A percentile compares a stretch with the other conserved stretches of the same genome.
phyloP scores from a whole-genome alignment of 2,113 vertebrate species.

The Trogon melanurus region DNA sequence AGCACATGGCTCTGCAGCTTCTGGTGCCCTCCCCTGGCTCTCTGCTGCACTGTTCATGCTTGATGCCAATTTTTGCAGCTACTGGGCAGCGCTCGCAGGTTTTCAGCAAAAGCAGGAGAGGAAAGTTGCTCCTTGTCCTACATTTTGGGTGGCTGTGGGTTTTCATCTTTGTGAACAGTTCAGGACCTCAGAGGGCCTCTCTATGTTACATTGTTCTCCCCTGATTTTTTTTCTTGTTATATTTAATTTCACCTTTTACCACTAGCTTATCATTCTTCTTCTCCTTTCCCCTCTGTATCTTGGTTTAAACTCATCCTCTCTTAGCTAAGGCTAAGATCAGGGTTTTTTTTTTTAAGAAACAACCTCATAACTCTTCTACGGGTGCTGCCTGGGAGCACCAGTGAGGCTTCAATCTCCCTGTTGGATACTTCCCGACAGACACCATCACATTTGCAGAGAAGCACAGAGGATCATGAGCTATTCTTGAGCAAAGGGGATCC shows the following conservation, averaged over 20 bases:
- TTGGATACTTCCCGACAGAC: not conserved
- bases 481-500: not conserved
- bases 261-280: not conserved
- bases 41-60: not conserved
- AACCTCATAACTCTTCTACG: not conserved
- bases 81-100: accelerated
- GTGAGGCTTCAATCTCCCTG: not conserved
- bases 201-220: not conserved
- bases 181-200: not conserved
- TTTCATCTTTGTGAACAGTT: not conserved
- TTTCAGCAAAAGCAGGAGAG: not conserved
- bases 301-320: not conserved
- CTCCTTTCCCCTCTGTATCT: not conserved
- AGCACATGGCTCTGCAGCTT: not conserved
- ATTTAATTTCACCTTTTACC: not conserved
- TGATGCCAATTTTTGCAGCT: not conserved
- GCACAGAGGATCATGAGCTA: not conserved
- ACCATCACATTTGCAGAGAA: not conserved
- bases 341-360: not conserved
- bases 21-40: constrained; percentile 1
- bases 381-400: constrained; percentile 10
- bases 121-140: not conserved
- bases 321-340: not conserved
- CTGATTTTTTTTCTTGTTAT: not conserved
- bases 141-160: not conserved